These are phyloP conservation scores for Panthera leo DNA, from an alignment of 2,113 vertebrate species.

Conservation along the genomic window DNA sequence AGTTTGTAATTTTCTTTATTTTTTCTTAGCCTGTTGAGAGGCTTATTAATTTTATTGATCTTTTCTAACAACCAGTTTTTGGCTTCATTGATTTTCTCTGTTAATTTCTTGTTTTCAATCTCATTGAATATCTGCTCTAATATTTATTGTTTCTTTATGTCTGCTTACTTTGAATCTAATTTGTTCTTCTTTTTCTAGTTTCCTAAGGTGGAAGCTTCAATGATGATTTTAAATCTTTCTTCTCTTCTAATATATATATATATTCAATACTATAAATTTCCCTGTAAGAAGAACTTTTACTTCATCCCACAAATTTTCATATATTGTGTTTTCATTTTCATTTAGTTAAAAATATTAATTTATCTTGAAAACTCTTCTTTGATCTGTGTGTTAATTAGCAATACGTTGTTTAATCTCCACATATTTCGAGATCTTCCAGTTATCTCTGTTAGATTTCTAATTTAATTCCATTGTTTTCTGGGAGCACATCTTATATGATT, in stretches of 20 bases:
- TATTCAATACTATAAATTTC: not conserved
- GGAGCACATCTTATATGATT: not conserved
- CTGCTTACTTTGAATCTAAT: not conserved
- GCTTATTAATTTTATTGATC: not conserved
- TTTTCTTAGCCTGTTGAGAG: not conserved
- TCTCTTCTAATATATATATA: not conserved
- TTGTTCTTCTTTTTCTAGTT: not conserved
- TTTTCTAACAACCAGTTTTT: not conserved
- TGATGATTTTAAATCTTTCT: not conserved
- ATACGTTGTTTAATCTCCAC: not conserved
- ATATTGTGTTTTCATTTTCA: not conserved
- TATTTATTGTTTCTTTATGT: not conserved
- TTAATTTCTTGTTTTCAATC: not conserved
- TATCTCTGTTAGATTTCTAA: not conserved
- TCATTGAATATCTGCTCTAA: not conserved
- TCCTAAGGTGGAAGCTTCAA: not conserved
- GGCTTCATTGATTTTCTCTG: not conserved
- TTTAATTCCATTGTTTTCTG: not conserved
- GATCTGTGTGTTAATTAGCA: not conserved
- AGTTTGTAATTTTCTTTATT: not conserved
- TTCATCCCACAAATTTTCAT: not conserved
- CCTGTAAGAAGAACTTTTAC: not conserved
- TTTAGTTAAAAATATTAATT: not conserved
- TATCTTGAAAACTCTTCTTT: not conserved
- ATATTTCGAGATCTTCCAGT: not conserved